Evolutionary conservation across 2,888 invertebrate species (phyloP).

Genomic region (Petrophora chlorosata): DNA sequence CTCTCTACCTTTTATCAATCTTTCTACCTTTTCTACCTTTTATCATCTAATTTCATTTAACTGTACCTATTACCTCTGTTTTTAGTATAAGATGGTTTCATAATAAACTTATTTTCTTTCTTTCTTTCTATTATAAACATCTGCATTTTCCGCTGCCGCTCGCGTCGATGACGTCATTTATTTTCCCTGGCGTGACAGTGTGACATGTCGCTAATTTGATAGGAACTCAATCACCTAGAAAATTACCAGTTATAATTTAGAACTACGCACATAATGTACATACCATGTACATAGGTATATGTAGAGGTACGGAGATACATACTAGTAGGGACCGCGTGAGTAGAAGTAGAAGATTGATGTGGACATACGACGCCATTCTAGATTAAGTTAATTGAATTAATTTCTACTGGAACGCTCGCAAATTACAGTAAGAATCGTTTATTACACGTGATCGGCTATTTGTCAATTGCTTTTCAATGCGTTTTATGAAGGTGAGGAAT

Average conservation of each 20-base stretch:
- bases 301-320: neutral
- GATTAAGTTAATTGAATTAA: slow-evolving; percentile 43
- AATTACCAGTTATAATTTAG: too few species aligned
- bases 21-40: too few species aligned
- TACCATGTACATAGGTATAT: too few species aligned
- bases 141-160: too few species aligned
- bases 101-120: too few species aligned
- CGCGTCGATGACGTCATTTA: too few species aligned
- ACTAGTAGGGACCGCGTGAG: neutral
- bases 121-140: too few species aligned
- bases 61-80: too few species aligned
- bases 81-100: too few species aligned
- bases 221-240: slow-evolving; percentile 1
- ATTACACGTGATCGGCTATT: slow-evolving; percentile 20
- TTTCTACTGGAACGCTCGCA: slow-evolving; percentile 40
- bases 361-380: slow-evolving; percentile 36
- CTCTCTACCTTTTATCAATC: too few species aligned
- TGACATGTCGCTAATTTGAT: slow-evolving; percentile 6
- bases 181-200: slow-evolving; percentile 1
- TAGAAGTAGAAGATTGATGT: slow-evolving; percentile 37
- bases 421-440: slow-evolving; percentile 29
- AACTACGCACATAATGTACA: too few species aligned
- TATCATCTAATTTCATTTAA: too few species aligned
- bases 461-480: slow-evolving; percentile 25
- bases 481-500: slow-evolving; percentile 10